phyloP scores from a whole-genome alignment of 1,140 invertebrate species.

The Varroa destructor region DNA sequence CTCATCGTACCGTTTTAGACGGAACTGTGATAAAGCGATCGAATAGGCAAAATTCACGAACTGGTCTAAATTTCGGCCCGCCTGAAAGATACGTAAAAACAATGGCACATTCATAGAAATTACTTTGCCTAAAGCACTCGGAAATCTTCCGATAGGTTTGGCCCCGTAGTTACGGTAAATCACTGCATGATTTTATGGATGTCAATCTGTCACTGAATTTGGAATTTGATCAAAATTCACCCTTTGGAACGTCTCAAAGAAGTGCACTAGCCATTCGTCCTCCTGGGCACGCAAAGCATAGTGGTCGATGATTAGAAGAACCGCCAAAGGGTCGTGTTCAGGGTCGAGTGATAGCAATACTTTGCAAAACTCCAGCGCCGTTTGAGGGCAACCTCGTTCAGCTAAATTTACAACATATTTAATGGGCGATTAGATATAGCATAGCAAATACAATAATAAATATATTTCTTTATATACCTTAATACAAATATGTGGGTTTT shows the following conservation, averaged over 20 bases:
- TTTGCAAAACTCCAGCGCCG: conserved; percentile 44
- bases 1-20: background rate
- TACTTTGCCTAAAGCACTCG: no score
- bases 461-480: background rate
- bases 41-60: conserved; percentile 5
- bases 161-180: no score
- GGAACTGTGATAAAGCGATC: conserved; percentile 10
- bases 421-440: background rate
- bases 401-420: conserved; percentile 39
- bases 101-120: no score
- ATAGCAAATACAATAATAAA: background rate
- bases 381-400: conserved; percentile 49
- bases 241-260: conserved; percentile 40
- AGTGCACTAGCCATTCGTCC: conserved; percentile 58
- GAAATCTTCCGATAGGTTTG: no score
- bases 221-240: background rate
- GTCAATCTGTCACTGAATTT: no score
- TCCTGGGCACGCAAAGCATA: conserved; percentile 66
- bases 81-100: background rate
- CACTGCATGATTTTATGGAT: no score
- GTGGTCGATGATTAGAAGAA: conserved; percentile 66
- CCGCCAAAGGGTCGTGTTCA: conserved; percentile 63
- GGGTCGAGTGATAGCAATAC: conserved; percentile 58
- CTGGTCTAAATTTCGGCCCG: background rate
- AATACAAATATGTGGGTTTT: no score